phyloP scores from a whole-genome alignment of 2,113 vertebrate species.

The Seriola quinqueradiata region DNA sequence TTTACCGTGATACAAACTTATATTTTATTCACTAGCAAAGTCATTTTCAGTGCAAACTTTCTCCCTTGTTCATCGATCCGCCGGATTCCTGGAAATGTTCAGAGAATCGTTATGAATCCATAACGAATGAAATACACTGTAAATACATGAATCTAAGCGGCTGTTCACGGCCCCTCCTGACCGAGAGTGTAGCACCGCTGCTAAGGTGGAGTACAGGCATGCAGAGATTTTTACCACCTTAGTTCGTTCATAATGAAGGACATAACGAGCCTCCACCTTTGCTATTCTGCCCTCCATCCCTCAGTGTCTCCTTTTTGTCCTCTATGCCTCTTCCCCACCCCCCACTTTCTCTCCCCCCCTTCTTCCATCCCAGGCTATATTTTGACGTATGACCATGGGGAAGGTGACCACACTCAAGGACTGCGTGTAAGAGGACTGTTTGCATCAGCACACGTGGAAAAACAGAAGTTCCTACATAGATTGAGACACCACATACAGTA shows the following conservation, averaged over 20 bases:
- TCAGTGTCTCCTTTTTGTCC: constrained; percentile 47
- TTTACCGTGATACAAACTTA: no score
- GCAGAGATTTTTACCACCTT: constrained; percentile 25
- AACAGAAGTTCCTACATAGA: neutral
- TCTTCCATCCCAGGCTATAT: constrained; percentile 27
- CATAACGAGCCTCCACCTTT: constrained; percentile 20
- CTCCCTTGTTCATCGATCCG: neutral
- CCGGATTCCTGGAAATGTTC: neutral
- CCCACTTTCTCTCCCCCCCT: neutral
- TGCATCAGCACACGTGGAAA: constrained; percentile 18
- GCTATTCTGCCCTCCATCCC: constrained; percentile 30
- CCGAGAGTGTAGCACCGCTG: neutral
- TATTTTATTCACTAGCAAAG: no score
- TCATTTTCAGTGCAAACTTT: neutral
- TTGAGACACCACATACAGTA: neutral
- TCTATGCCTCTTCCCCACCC: neutral
- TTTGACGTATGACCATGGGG: constrained; percentile 35
- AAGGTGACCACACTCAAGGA: constrained; percentile 59
- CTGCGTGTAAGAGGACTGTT: constrained; percentile 1
- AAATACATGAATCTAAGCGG: neutral
- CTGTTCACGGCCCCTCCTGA: no score
- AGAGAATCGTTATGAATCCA: neutral
- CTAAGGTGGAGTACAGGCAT: neutral
- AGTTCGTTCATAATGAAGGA: constrained; percentile 1
- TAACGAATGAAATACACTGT: neutral